Conservation (phyloP, 2,888 invertebrate species). For the Sipha maydis region DNA sequence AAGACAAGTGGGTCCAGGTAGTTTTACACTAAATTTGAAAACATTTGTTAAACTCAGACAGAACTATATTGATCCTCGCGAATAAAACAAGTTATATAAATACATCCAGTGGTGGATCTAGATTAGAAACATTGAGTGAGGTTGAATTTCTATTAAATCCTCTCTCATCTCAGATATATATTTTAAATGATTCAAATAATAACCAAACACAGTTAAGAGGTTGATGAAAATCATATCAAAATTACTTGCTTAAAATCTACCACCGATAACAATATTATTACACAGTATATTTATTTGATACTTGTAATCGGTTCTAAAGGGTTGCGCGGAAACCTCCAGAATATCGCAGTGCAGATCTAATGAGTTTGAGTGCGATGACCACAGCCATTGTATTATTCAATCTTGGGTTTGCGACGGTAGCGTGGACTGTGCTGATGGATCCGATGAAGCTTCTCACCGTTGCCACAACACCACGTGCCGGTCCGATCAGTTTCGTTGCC, state of each 20-base stretch:
- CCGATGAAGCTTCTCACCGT: constrained; percentile 75
- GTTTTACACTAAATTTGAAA: background rate
- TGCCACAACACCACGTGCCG: constrained; percentile 80
- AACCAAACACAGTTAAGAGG: background rate
- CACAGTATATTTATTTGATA: background rate
- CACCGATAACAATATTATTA: too few relatives aligned
- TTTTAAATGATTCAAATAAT: background rate
- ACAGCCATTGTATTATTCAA: constrained; percentile 81
- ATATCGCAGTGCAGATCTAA: constrained; percentile 75
- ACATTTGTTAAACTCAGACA: background rate
- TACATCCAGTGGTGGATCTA: background rate
- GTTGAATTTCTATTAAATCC: background rate
- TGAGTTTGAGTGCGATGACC: constrained; percentile 84
- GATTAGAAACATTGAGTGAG: background rate
- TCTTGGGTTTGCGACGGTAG: constrained; percentile 89
- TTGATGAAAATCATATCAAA: background rate
- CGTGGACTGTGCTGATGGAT: constrained; percentile 82
- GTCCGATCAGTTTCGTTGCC: constrained; percentile 88
- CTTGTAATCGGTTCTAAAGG: constrained; percentile 67
- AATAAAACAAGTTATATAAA: too few relatives aligned
- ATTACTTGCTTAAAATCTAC: too few relatives aligned
- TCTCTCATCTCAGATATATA: background rate
- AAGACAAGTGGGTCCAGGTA: background rate
- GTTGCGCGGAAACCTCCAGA: constrained; percentile 70
- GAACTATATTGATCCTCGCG: background rate